Conservation (phyloP, 1,140 invertebrate species). For the Drosophila murphyi region DNA sequence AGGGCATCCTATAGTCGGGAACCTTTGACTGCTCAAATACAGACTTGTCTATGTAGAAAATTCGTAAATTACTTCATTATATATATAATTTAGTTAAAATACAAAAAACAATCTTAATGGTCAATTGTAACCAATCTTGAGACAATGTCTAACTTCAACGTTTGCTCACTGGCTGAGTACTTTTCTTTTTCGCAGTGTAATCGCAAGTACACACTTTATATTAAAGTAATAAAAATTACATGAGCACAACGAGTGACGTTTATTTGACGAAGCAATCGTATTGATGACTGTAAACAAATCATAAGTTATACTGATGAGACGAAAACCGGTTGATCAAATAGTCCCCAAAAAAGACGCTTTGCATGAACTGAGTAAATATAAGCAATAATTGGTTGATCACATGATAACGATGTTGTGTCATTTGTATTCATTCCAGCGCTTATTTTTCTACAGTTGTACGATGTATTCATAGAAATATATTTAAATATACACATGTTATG, state of each 20-base stretch:
- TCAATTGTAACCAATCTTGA: no score
- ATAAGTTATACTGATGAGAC: constrained; percentile 19
- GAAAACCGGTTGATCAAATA: constrained; percentile 23
- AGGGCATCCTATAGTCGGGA: no score
- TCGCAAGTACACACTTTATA: not conserved
- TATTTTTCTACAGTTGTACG: not conserved
- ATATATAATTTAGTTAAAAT: no score
- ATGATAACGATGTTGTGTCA: constrained; percentile 23
- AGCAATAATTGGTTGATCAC: constrained; percentile 19
- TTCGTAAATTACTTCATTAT: no score
- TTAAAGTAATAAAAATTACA: not conserved
- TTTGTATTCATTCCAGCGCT: constrained; percentile 1
- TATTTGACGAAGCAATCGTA: constrained; percentile 3
- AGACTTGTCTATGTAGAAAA: no score
- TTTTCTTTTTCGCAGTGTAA: not conserved
- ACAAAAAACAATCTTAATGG: no score
- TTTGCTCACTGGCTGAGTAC: no score
- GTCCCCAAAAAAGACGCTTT: not conserved
- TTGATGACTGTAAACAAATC: constrained; percentile 6
- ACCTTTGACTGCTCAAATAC: no score
- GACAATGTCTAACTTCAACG: no score
- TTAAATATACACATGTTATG: not conserved
- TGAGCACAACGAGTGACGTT: not conserved
- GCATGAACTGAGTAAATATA: constrained; percentile 1
- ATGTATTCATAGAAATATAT: not conserved